Evolutionary conservation across 1,140 invertebrate species (phyloP).

Genomic region (Macrocentrus cingulum): DNA sequence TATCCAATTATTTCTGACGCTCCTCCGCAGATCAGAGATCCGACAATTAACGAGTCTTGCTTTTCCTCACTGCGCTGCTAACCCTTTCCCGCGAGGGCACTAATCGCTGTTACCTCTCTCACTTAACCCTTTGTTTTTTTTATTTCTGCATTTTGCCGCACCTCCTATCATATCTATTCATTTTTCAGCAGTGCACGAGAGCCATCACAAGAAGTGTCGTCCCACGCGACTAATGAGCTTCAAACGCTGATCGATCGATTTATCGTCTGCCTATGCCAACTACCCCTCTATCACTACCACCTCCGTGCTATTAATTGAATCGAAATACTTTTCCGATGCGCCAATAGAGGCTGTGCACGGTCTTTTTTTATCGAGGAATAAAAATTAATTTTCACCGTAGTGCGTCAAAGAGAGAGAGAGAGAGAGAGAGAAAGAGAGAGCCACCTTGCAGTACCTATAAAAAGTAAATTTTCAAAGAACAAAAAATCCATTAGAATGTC

Average conservation of each 20-base stretch:
- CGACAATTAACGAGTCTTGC: slow-evolving; percentile 44
- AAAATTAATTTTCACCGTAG: slow-evolving; percentile 18
- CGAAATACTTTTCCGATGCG: slow-evolving; percentile 14
- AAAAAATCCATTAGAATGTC: no score
- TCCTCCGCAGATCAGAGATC: slow-evolving; percentile 38
- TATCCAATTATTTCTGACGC: slow-evolving; percentile 53
- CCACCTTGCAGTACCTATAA: no score
- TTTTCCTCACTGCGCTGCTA: slow-evolving; percentile 29
- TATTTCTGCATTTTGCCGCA: background rate
- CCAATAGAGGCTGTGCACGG: slow-evolving; percentile 7
- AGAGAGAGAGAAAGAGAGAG: background rate
- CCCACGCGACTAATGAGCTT: slow-evolving; percentile 14
- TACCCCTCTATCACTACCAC: slow-evolving; percentile 1
- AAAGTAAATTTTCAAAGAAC: no score
- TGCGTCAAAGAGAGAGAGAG: background rate
- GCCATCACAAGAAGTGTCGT: background rate
- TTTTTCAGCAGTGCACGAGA: background rate
- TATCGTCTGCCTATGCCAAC: background rate
- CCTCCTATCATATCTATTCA: slow-evolving; percentile 14
- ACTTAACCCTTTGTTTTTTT: slow-evolving; percentile 3
- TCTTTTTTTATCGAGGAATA: slow-evolving; percentile 7
- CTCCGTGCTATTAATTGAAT: slow-evolving; percentile 15
- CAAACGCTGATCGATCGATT: slow-evolving; percentile 18
- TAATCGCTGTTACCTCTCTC: slow-evolving; percentile 22
- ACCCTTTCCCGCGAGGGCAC: slow-evolving; percentile 25